Base-by-base conservation (phyloP, 1,140 invertebrate genomes). In the Tetraneura akinire region DNA sequence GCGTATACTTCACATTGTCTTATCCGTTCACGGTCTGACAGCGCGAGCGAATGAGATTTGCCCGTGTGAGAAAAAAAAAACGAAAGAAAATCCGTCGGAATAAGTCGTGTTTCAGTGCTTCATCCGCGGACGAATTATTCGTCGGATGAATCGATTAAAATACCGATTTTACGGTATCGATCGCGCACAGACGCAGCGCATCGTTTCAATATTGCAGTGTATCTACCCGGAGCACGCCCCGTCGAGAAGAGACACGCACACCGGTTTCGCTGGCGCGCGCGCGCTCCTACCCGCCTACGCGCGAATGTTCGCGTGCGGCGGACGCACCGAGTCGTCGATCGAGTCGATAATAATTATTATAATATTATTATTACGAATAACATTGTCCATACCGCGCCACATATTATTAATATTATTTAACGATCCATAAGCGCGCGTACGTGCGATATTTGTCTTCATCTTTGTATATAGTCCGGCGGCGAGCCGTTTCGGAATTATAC, bases 71-170 rank as follows among this genome's bases (percentile, higher is more conserved):
- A 73, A 37, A 64, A 37, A 64, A 37, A 21, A 21, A 64, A 11
- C 16, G 29, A 37, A 64, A 62, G 14, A 29, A 62, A 64, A 37
- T 37, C 32, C n/a, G 32, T 62, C 60, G 26, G 60, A 62, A n/a
- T n/a, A n/a, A 37, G 32, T 8, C 26, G 60, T 14, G 29, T 32
- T 62, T 62, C 8, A 8, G 16, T 9, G 32, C 3, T 37, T 3
- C 8, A 37, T 37, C 32, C 32, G 32, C 14, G 9, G 29, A 11
- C n/a, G 32, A 29, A 47, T n/a, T 26, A 14, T 37, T 64, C 62
- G 60, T 9, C 29, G 29, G 57, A 6, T 9, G 23, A 71, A 73
- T 73, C 70, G 70, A 73, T 55, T 73, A 73, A 49, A 73, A 55
- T 73, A 73, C 70, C 49, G 21, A 73, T 18, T 73, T 73, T 73